Evolutionary conservation across 2,113 vertebrate genomes (phyloP), one percentile per base, ranked within the genome.

Genomic region (Protobothrops mucrosquamatus): DNA sequence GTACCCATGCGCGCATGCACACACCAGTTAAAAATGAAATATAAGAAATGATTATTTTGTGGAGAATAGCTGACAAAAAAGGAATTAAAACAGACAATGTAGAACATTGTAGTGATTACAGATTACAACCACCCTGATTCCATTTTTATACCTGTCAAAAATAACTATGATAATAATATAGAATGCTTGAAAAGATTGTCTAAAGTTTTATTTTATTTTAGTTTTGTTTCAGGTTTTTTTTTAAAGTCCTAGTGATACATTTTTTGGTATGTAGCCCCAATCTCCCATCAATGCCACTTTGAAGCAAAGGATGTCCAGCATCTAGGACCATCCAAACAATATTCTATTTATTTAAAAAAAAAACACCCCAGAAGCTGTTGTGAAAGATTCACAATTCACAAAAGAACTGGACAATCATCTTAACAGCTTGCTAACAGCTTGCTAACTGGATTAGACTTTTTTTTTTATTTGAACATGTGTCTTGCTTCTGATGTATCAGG

Each of bases 1-100:
- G 2, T 1, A 14, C 3, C 3, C 3, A 8, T 26, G 8, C 23
- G 3, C 0, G n/a, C 61, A 69, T 29, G n/a, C 29, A n/a, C 29
- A 69, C 10, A 69, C 3, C 0, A n/a, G 29, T 34, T 74, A 34
- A 74, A 34, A 74, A 74, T 34, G 14, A 74, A 74, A 74, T 74
- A 34, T 6, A 74, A 12, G 61, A n/a, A 74, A 15, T 74, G 18
- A 14, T 74, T 34, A 18, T 74, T 74, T 34, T 74, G 29, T 74
- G 61, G 29, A 69, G 29, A 69, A 12, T n/a, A 69, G 29, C 14
- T 74, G 64, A 34, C 12, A 74, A 74, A 74, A 74, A 15, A n/a
- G 10, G 29, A n/a, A 74, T 18, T 74, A 74, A 74, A 74, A 34
- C 15, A 69, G 64, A 18, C 64, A n/a, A 69, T n/a, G 64, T 69